Base-by-base conservation (phyloP, 2,113 vertebrate species). In the Crotalus viridis region DNA sequence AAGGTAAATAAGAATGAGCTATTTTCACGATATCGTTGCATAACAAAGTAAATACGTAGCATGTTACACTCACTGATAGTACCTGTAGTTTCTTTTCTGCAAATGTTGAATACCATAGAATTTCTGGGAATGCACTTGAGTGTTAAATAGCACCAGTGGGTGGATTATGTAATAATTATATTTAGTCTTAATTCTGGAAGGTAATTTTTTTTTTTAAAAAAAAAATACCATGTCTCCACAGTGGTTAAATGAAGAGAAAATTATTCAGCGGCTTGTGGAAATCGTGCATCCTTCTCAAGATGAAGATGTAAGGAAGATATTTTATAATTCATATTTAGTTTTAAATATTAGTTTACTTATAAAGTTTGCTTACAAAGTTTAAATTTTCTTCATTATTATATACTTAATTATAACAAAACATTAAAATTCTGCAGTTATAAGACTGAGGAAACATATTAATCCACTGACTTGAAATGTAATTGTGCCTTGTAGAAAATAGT, bases 181-280 rank as follows among this genome's bases (percentile, higher is more conserved):
- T 57, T 43, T 33, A 81, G 33, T 81, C 33, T 21, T 81, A 81
- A 81, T 39, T 91, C 28, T n/a, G 28, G 64, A n/a, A 90, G 7
- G 12, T 69, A n/a, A 52, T 10, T 51, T 90, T 10, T 51, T 90
- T 33, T 13, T 39, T 39, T 39, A 1, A 39, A 4, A 1, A 10
- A 12, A 13, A 93, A 0, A 69, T 26, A 9, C 15, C 26, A 13
- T 12, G 0, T 90, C 97, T 95, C 97, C 97, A 26, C 96, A 99
- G 99, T 99, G 99, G 99, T 96, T 99, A 93, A 99, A 99, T 93
- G 99, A 99, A 96, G 99, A 99, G 97, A 99, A 98, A 94, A 98
- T 99, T 94, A 99, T 99, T 96, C 99, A 99, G 97, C 98, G 99
- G 91, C 98, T 99, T 91, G 99, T 99, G 95, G 99, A 99, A 95